Conservation (phyloP, 2,113 vertebrate genomes). For the Chitala chitala region DNA sequence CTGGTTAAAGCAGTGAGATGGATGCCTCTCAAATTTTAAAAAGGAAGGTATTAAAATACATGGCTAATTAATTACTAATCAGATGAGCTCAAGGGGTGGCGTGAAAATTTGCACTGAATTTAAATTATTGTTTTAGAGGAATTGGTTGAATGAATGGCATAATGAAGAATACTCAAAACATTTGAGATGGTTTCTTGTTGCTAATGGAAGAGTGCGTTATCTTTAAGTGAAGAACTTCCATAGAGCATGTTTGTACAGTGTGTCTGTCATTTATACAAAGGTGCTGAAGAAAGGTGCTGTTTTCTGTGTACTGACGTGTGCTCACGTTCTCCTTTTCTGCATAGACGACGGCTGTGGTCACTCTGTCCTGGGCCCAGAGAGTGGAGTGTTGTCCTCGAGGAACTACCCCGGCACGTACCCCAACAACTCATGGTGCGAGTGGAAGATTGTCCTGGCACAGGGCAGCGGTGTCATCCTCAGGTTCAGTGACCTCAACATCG, state of each 20-base stretch:
- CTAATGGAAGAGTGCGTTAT: not conserved
- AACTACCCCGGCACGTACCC: slow-evolving; percentile 78
- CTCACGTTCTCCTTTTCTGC: slow-evolving; percentile 17
- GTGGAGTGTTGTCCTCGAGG: slow-evolving; percentile 72
- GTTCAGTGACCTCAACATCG: slow-evolving; percentile 75
- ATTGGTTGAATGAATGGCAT: no score
- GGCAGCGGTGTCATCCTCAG: slow-evolving; percentile 68
- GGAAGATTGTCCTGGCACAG: slow-evolving; percentile 62
- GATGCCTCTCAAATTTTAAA: no score
- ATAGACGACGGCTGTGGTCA: slow-evolving; percentile 77
- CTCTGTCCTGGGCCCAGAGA: slow-evolving; percentile 64
- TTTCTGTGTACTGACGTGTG: not conserved
- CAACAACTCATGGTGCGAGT: slow-evolving; percentile 72
- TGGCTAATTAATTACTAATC: no score
- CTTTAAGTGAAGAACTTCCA: not conserved
- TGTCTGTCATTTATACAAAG: not conserved
- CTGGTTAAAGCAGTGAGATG: not conserved
- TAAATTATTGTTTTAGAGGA: no score
- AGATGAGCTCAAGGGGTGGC: no score
- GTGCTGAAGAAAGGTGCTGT: not conserved
- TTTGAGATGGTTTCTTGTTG: not conserved
- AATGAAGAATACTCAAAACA: no score
- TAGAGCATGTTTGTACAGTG: not conserved
- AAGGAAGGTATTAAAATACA: no score
- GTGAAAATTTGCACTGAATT: no score